These are phyloP conservation scores for Natrix natrix DNA, from an alignment of 2,797 vertebrate species.

Conservation along the genomic window DNA sequence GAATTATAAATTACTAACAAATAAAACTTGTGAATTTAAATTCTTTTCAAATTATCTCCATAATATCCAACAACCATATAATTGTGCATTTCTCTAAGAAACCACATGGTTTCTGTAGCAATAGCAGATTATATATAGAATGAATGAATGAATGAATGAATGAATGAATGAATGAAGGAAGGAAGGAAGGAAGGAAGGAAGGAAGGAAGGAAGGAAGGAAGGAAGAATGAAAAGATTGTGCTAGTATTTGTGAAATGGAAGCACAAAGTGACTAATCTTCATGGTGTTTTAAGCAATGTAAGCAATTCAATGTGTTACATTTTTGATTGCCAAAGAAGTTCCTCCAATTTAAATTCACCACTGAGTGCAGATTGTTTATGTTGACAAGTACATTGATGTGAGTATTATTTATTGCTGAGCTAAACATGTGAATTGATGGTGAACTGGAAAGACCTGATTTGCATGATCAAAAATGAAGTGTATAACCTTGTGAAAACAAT, in stretches of 20 bases:
- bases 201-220: too few species aligned
- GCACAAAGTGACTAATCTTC: neutral
- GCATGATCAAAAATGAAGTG: neutral
- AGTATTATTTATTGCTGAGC: neutral
- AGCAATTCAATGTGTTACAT: neutral
- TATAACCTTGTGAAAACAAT: neutral
- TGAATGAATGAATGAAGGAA: too few species aligned
- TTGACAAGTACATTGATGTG: neutral
- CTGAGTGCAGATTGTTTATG: neutral
- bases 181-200: too few species aligned
- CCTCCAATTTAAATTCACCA: neutral
- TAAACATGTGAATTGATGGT: neutral
- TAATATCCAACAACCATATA: constrained; percentile 19
- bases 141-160: too few species aligned
- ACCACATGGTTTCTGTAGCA: neutral
- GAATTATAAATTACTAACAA: constrained; percentile 26
- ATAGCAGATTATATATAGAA: too few species aligned
- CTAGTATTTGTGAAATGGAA: neutral
- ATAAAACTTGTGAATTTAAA: neutral
- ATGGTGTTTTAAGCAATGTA: neutral
- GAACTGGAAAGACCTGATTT: neutral
- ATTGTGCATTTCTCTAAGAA: constrained; percentile 17
- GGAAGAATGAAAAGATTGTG: neutral
- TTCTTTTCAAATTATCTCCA: constrained; percentile 17
- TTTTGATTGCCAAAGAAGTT: neutral